Conservation (phyloP, 2,888 invertebrate genomes). For the Andrena fulva region DNA sequence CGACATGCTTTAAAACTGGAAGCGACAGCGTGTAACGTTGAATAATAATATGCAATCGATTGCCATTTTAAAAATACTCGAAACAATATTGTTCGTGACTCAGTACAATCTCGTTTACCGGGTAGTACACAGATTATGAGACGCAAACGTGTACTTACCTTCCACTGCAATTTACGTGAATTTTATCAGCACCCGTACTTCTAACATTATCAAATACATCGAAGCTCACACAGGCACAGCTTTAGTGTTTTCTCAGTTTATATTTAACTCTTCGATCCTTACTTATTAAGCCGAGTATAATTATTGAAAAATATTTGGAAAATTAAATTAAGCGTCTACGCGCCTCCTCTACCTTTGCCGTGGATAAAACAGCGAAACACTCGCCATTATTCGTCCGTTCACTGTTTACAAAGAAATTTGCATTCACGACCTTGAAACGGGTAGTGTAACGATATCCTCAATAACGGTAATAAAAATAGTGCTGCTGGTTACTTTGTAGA, state of each 20-base stretch:
- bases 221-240: neutral
- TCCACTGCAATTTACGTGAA: slow-evolving; percentile 20
- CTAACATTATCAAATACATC: slow-evolving; percentile 6
- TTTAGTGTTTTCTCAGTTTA: neutral
- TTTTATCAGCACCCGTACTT: slow-evolving; percentile 15
- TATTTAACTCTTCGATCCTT: slow-evolving; percentile 23
- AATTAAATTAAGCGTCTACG: slow-evolving; percentile 7
- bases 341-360: neutral
- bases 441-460: too few species aligned
- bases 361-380: slow-evolving; percentile 10
- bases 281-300: slow-evolving; percentile 13
- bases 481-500: too few species aligned
- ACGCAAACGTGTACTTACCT: slow-evolving; percentile 36
- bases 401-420: slow-evolving; percentile 10
- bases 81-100: neutral
- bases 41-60: slow-evolving; percentile 14
- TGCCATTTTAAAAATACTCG: neutral
- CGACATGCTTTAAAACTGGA: neutral
- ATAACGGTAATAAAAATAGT: too few species aligned
- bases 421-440: neutral
- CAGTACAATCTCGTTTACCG: neutral
- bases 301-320: slow-evolving; percentile 11
- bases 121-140: slow-evolving; percentile 1
- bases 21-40: neutral
- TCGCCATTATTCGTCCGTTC: slow-evolving; percentile 16